Percentiles rank a stretch among this genome's conserved stretches.
Evolutionary conservation across 2,113 vertebrate genomes (phyloP).

Genomic region (Phalacrocorax carbo): DNA sequence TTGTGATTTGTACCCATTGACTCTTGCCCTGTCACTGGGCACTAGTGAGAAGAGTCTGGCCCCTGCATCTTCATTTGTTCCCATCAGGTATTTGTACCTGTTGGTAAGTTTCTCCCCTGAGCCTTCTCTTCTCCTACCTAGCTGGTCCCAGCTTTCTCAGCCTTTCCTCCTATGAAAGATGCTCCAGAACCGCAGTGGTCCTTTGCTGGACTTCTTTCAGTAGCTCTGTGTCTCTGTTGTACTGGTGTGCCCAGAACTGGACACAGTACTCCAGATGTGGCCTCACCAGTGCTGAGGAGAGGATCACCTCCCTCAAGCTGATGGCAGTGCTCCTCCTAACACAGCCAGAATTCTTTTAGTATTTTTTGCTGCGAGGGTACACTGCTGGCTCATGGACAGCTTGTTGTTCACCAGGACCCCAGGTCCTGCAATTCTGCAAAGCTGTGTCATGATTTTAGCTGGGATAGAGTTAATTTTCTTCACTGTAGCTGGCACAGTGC

Average conservation of each 20-base stretch:
- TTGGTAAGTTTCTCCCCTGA: not conserved
- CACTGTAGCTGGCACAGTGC: too few species aligned
- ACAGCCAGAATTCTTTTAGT: too few species aligned
- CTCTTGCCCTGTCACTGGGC: not conserved
- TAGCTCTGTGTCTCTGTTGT: not conserved
- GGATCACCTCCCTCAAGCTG: not conserved
- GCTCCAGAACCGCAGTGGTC: not conserved
- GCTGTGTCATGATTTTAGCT: too few species aligned
- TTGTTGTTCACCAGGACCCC: not conserved
- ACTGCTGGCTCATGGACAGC: not conserved
- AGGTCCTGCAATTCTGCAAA: not conserved
- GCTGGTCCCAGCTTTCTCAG: not conserved
- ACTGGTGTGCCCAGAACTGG: not conserved
- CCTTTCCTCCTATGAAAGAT: not conserved
- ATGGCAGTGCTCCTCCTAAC: not conserved
- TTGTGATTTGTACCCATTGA: not conserved
- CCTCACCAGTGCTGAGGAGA: not conserved
- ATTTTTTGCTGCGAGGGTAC: not conserved
- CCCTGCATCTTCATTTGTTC: not conserved
- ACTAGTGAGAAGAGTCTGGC: not conserved
- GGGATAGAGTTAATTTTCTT: too few species aligned
- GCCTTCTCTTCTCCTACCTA: not conserved
- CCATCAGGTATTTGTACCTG: not conserved
- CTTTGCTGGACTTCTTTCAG: not conserved
- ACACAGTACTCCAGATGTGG: too few species aligned